Conservation (phyloP, 1,140 invertebrate species). For the Tetranychus cinnabarinus region DNA sequence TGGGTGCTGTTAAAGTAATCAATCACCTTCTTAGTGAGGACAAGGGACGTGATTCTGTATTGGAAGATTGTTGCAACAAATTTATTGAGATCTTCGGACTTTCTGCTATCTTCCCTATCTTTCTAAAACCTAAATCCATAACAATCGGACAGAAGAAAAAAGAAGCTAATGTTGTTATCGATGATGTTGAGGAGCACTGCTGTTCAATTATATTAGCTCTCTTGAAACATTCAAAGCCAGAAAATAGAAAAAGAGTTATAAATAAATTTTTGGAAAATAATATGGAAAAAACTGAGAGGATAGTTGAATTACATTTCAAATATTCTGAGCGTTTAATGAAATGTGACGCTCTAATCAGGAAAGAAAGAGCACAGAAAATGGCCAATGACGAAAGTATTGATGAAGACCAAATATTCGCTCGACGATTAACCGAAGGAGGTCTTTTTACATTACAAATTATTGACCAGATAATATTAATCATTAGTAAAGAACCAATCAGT, state of each 20-base stretch:
- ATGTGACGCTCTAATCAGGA: conserved; percentile 49
- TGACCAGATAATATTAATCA: conserved; percentile 83
- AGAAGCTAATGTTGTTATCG: conserved; percentile 29
- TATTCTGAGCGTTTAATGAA: conserved; percentile 79
- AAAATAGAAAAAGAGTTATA: conserved; percentile 63
- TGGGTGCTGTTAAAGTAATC: conserved; percentile 86
- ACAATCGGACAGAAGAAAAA: conserved; percentile 37
- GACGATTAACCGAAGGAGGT: conserved; percentile 56
- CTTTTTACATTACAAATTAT: conserved; percentile 85
- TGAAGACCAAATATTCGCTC: conserved; percentile 64
- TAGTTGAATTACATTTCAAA: conserved; percentile 90
- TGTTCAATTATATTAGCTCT: conserved; percentile 80
- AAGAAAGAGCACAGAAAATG: conserved; percentile 23
- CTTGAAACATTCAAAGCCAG: conserved; percentile 68
- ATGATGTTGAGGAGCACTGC: conserved; percentile 26
- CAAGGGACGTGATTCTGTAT: conserved; percentile 60
- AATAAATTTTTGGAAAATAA: conserved; percentile 96
- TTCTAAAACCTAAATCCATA: conserved; percentile 62
- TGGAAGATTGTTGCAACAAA: conserved; percentile 47
- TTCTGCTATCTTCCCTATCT: conserved; percentile 84
- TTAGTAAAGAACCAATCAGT: conserved; percentile 32
- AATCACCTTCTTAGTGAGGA: conserved; percentile 81
- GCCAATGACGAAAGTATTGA: conserved; percentile 24
- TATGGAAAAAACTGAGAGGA: conserved; percentile 87
- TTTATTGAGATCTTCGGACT: conserved; percentile 95